A percentile compares a stretch with the other conserved stretches of the same genome.
Evolutionary conservation across 1,140 invertebrate genomes (phyloP).

Genomic region (Micrasema longulum): DNA sequence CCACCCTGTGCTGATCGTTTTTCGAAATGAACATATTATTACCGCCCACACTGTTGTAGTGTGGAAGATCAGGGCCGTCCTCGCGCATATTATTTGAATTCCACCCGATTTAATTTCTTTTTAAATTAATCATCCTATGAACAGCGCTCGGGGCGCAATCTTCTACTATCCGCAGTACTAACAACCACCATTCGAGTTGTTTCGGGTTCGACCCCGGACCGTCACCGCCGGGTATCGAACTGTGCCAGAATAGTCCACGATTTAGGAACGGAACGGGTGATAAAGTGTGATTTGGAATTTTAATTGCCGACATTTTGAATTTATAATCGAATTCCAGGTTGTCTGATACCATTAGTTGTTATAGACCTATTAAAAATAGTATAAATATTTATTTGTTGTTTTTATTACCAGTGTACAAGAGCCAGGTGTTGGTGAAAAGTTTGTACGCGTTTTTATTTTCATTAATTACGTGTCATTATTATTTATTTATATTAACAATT

Average conservation of each 20-base stretch:
- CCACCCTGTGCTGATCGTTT: slow-evolving; percentile 26
- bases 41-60: slow-evolving; percentile 46
- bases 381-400: too few relatives aligned
- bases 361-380: too few relatives aligned
- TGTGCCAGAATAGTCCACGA: slow-evolving; percentile 16
- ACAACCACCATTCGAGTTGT: too few relatives aligned
- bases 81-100: slow-evolving; percentile 53
- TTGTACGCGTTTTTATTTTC: too few relatives aligned
- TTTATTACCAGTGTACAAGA: too few relatives aligned
- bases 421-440: too few relatives aligned
- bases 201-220: not conserved
- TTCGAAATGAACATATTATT: slow-evolving; percentile 51
- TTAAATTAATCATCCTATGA: slow-evolving; percentile 52
- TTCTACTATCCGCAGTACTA: too few relatives aligned
- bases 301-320: slow-evolving; percentile 3
- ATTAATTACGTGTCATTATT: too few relatives aligned
- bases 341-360: too few relatives aligned
- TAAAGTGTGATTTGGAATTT: slow-evolving; percentile 33
- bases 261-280: slow-evolving; percentile 18
- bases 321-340: slow-evolving; percentile 25
- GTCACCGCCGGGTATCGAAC: too few relatives aligned
- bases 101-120: slow-evolving; percentile 52
- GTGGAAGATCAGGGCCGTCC: slow-evolving; percentile 44
- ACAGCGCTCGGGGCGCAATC: slow-evolving; percentile 15
- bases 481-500: too few relatives aligned